These are phyloP conservation scores for Poeciliopsis infans DNA, from an alignment of 2,797 vertebrate species.

Conservation along the genomic window DNA sequence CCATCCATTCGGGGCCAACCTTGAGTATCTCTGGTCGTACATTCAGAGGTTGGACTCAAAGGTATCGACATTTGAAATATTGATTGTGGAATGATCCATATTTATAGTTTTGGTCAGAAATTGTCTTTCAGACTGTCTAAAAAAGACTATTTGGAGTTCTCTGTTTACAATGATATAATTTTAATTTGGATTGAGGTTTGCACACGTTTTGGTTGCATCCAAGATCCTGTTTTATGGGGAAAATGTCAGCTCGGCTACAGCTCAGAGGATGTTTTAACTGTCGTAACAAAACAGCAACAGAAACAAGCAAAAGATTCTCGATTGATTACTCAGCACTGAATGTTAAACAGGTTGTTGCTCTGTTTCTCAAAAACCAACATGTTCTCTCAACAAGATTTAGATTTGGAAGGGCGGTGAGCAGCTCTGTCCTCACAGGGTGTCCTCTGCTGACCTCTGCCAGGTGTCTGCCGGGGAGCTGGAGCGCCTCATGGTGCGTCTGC, in stretches of 20 bases:
- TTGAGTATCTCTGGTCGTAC: conserved; percentile 97
- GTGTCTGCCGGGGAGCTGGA: conserved; percentile 93
- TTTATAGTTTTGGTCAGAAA: neutral
- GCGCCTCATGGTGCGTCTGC: conserved; percentile 90
- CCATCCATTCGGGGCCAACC: conserved; percentile 96
- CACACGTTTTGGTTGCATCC: neutral
- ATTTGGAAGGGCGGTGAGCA: neutral
- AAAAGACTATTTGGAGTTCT: neutral
- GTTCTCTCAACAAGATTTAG: neutral
- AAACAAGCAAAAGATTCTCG: neutral
- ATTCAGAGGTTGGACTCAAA: conserved; percentile 94
- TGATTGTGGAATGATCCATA: too few relatives aligned
- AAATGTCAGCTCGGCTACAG: neutral
- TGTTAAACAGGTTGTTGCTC: neutral
- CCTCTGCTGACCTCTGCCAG: conserved; percentile 64
- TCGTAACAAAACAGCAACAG: neutral
- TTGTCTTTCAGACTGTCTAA: neutral
- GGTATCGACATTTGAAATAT: conserved; percentile 72
- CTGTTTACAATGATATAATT: neutral
- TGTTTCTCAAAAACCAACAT: neutral
- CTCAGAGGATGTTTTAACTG: neutral
- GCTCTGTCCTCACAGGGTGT: neutral
- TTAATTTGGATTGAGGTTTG: neutral
- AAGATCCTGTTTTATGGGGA: neutral
- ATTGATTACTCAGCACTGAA: neutral